Evolutionary conservation across 2,888 invertebrate species (phyloP), one percentile per base, ranked within the genome.

Genomic region (Toxonevra muliebris): DNA sequence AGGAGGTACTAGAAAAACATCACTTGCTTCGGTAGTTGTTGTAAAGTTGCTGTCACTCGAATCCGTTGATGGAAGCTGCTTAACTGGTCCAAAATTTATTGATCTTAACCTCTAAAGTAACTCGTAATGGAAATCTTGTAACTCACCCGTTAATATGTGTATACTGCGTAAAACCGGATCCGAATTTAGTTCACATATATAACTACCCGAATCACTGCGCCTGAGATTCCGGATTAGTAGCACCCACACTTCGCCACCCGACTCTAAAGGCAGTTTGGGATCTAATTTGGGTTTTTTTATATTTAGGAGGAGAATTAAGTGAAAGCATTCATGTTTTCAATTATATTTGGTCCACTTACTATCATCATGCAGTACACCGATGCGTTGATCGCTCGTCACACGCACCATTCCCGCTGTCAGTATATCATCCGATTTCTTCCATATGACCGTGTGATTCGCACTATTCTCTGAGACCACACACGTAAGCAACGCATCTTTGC

Each of bases 191-290:
- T 94, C 94, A 77, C 94, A 95, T 75, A 91, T 89, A 82, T 94
- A 95, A 45, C 93, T 88, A 1, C 93, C 94, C 0, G 92, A 89
- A 81, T 95, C 94, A 0, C 89, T 87, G 0, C 90, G 86, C 77
- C 88, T 90, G 15, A 91, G 89, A 17, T 88, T 86, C 80, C 90
- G 91, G 78, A 95, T 93, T 71, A 93, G 90, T 60, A 95, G 87
- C 53, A 94, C 93, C 94, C 94, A 94, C 15, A 94, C 93, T 79
- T 93, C 93, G 0, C 93, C 93, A 2, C 92, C 93, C 79, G 75
- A 76, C 15, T 77, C 78, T 48, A 77, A 74, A 30, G 65, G 75
- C 4, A 78, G 82, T 60, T 80, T 80, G 15, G 84, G 81, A 76
- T 77, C 85, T 85, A 69, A 41, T 50, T 50, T 19, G 9, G 15